Percentiles rank a stretch among this genome's conserved stretches.
These are phyloP conservation scores for Oryzias woworae DNA, from an alignment of 2,113 vertebrate genomes.

Conservation along the genomic window DNA sequence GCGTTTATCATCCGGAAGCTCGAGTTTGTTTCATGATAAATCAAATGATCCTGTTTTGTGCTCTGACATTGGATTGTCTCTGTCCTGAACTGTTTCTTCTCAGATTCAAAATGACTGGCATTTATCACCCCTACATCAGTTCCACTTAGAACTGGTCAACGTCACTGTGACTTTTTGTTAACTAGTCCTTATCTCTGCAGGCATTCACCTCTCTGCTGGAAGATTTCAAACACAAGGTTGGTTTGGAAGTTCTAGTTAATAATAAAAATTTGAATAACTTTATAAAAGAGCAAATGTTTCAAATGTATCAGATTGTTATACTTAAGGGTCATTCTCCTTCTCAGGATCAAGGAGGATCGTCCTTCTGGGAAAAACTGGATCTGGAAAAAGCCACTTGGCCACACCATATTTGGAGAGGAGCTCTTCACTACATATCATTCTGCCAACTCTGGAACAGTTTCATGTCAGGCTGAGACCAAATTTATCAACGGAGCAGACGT, in stretches of 20 bases:
- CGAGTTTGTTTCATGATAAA: too few species aligned
- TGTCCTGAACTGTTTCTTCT: too few species aligned
- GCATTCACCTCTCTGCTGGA: constrained; percentile 20
- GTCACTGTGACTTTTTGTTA: too few species aligned
- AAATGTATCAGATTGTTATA: not conserved
- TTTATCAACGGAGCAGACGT: constrained; percentile 11
- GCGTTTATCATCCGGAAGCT: too few species aligned
- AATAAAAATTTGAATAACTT: not conserved
- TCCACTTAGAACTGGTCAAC: too few species aligned
- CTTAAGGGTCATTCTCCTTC: constrained; percentile 1
- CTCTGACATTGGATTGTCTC: too few species aligned
- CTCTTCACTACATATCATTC: not conserved
- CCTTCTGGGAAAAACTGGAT: constrained; percentile 61
- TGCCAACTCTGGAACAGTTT: constrained; percentile 26
- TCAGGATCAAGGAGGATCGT: constrained; percentile 31
- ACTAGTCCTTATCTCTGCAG: constrained; percentile 23
- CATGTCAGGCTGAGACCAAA: constrained; percentile 30
- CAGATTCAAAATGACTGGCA: too few species aligned
- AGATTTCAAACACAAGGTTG: not conserved
- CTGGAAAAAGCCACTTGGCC: constrained; percentile 51
- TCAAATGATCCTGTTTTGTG: too few species aligned
- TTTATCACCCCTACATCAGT: too few species aligned
- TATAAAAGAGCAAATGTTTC: not conserved
- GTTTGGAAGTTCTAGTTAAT: not conserved
- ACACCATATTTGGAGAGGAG: constrained; percentile 37